Evolutionary conservation across 2,113 vertebrate genomes (phyloP).

Genomic region (Neogobius melanostomus): DNA sequence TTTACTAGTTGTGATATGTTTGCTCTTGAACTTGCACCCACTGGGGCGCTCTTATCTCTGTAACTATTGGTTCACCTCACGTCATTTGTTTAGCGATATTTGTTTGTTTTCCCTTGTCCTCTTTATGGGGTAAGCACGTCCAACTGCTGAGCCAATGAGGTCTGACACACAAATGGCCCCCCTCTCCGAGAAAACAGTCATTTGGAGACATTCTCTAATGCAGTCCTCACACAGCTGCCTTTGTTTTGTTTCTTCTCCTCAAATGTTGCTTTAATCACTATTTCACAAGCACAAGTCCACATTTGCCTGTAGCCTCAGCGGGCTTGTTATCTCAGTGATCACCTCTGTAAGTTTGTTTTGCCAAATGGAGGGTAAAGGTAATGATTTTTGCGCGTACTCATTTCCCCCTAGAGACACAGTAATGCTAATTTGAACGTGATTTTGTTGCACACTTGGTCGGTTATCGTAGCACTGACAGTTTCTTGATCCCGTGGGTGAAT

Average conservation of each 20-base stretch:
- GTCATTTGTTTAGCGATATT: conserved; percentile 24
- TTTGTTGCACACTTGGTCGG: conserved; percentile 22
- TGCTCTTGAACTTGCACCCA: not conserved
- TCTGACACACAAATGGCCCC: conserved; percentile 55
- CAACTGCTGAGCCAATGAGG: conserved; percentile 69
- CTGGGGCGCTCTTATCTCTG: not conserved
- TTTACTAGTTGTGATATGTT: not conserved
- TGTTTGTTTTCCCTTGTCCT: not conserved
- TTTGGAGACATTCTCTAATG: conserved; percentile 47
- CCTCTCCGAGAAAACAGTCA: conserved; percentile 55
- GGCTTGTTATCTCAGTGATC: conserved; percentile 59
- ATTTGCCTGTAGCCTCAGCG: conserved; percentile 50
- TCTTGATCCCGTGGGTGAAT: conserved; percentile 31
- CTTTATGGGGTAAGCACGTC: conserved; percentile 45
- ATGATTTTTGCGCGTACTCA: conserved; percentile 60
- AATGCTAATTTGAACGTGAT: conserved; percentile 54
- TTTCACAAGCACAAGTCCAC: conserved; percentile 53
- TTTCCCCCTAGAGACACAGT: conserved; percentile 48
- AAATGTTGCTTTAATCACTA: conserved; percentile 54
- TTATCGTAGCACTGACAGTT: conserved; percentile 43
- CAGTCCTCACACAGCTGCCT: conserved; percentile 38
- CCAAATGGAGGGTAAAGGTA: conserved; percentile 44
- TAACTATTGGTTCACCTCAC: conserved; percentile 12
- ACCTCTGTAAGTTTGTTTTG: conserved; percentile 60
- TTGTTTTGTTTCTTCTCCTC: conserved; percentile 12